Percentiles rank a stretch among this genome's conserved stretches.
These are phyloP conservation scores for Drosophila pseudotalamancana DNA, from an alignment of 2,888 invertebrate species.

Conservation along the genomic window DNA sequence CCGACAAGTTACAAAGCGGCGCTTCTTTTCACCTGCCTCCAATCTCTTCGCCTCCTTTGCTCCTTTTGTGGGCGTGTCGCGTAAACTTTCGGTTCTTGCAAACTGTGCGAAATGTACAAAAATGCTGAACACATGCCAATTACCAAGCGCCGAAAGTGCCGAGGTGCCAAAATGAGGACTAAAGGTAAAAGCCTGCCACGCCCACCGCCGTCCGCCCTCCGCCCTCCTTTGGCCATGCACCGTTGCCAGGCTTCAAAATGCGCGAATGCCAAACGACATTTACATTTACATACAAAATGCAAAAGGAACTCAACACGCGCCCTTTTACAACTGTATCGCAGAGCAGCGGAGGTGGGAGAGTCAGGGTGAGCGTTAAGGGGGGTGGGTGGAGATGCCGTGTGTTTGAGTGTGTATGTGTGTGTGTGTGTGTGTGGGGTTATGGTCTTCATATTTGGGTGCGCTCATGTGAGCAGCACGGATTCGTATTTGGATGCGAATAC, in stretches of 20 bases:
- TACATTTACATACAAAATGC: constrained; percentile 73
- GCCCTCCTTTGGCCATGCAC: constrained; percentile 2
- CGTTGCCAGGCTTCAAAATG: constrained; percentile 64
- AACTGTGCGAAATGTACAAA: constrained; percentile 75
- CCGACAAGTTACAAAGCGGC: constrained; percentile 57
- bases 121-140: constrained; percentile 79
- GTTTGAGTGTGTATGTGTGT: no score
- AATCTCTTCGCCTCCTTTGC: background rate
- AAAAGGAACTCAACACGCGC: constrained; percentile 56
- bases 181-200: constrained; percentile 56
- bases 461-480: constrained; percentile 70
- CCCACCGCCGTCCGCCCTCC: constrained; percentile 6
- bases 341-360: background rate
- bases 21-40: background rate
- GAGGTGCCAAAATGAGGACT: constrained; percentile 76
- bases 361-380: no score
- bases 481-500: constrained; percentile 28
- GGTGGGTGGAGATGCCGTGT: no score
- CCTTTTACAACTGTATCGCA: constrained; percentile 48
- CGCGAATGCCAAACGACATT: constrained; percentile 80
- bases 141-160: constrained; percentile 64
- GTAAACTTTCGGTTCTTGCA: constrained; percentile 56
- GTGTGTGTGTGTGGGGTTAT: no score
- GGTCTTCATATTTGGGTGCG: constrained; percentile 69
- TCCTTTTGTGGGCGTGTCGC: constrained; percentile 41